Percentiles rank a stretch among this genome's conserved stretches.
Conservation (phyloP, 2,113 vertebrate genomes). For the Anser cygnoides region DNA sequence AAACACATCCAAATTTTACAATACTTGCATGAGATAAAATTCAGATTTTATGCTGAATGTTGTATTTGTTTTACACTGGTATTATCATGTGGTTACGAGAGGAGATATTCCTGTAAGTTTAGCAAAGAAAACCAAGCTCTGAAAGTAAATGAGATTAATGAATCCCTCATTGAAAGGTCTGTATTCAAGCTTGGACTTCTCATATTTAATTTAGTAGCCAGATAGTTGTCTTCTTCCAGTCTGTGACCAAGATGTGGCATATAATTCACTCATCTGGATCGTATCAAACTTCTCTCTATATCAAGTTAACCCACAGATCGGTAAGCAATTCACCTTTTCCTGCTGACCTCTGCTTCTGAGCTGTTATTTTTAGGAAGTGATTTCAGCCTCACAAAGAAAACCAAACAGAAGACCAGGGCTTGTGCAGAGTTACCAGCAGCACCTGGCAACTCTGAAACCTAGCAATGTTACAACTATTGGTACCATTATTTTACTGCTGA, state of each 20-base stretch:
- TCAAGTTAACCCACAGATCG: not conserved
- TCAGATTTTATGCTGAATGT: not conserved
- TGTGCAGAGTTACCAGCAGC: not conserved
- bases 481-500: not conserved
- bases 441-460: constrained; percentile 6
- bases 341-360: not conserved
- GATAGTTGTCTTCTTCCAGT: not conserved
- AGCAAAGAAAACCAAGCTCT: not conserved
- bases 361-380: not conserved
- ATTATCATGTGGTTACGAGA: not conserved
- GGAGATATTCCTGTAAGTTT: not conserved
- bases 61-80: not conserved
- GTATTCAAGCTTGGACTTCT: not conserved
- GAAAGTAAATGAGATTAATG: not conserved
- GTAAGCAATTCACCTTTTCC: not conserved
- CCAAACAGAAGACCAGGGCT: not conserved
- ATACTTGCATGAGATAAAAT: not conserved
- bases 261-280: not conserved
- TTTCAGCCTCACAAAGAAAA: not conserved
- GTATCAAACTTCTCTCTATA: not conserved
- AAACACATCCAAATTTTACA: not conserved
- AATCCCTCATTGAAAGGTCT: not conserved
- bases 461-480: not conserved
- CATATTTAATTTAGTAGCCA: not conserved
- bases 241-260: not conserved